Evolutionary conservation across 2,797 vertebrate species (phyloP).

Genomic region (Rousettus madagascariensis): DNA sequence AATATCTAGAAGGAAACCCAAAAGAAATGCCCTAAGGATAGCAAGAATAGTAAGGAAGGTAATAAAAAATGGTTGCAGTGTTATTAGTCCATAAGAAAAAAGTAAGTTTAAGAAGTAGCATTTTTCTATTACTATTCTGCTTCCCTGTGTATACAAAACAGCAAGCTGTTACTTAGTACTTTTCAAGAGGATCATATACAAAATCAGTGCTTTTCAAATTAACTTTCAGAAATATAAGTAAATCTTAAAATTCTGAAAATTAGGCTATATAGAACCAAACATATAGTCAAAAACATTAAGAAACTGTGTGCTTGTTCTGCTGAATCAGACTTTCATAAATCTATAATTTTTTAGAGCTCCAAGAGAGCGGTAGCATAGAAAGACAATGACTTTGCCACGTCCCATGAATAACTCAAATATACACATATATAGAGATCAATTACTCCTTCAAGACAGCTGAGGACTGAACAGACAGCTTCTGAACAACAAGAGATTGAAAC

Average conservation of each 20-base stretch:
- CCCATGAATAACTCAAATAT: background rate
- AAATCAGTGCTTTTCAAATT: background rate
- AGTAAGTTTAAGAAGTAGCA: background rate
- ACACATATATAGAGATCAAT: background rate
- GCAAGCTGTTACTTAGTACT: background rate
- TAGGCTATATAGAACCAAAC: background rate
- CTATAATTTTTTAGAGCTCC: background rate
- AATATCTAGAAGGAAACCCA: slow-evolving; percentile 50
- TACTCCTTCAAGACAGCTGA: background rate
- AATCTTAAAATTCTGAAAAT: slow-evolving; percentile 25
- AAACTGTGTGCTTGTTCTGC: background rate
- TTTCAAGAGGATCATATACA: background rate
- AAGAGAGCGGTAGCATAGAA: background rate
- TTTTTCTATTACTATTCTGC: slow-evolving; percentile 14
- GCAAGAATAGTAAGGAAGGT: background rate
- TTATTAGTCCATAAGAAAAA: slow-evolving; percentile 40
- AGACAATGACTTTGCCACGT: background rate
- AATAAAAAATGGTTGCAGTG: background rate
- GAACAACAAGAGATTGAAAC: background rate
- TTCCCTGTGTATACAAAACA: background rate
- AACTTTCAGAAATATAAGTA: slow-evolving; percentile 6
- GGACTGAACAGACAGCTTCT: background rate
- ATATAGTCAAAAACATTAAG: background rate
- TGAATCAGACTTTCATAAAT: slow-evolving; percentile 16
- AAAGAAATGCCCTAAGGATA: slow-evolving; percentile 22